Conservation (phyloP, 2,797 vertebrate genomes). For the Loris lydekkerianus region DNA sequence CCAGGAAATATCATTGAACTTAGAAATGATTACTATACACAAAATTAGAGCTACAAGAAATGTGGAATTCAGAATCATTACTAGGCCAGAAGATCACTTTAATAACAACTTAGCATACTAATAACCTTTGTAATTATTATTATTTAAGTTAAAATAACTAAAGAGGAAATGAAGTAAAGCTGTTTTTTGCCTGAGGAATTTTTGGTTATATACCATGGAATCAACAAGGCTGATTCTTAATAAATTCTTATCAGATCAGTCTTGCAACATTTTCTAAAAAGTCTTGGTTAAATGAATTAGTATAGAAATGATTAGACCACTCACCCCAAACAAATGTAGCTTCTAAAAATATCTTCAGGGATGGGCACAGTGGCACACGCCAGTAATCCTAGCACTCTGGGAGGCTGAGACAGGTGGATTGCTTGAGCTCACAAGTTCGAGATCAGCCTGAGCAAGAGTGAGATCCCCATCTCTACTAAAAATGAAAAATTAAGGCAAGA, state of each 20-base stretch:
- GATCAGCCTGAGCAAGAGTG: no score
- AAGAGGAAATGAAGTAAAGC: background rate
- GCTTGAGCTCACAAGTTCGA: no score
- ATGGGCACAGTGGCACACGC: no score
- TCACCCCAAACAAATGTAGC: slow-evolving; percentile 5
- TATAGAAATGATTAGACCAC: slow-evolving; percentile 26
- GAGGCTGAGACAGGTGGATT: no score
- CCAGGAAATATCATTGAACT: slow-evolving; percentile 1
- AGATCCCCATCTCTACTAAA: no score
- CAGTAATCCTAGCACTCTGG: no score
- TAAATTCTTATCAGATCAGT: slow-evolving; percentile 48
- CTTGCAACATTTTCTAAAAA: slow-evolving; percentile 39
- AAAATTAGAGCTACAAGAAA: background rate
- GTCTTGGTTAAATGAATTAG: slow-evolving; percentile 28
- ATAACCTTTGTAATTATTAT: slow-evolving; percentile 31
- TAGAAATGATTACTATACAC: background rate
- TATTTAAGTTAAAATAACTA: slow-evolving; percentile 62
- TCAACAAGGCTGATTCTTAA: slow-evolving; percentile 36
- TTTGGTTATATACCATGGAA: background rate
- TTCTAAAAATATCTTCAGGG: slow-evolving; percentile 39
- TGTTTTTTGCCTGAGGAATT: background rate
- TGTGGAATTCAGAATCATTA: slow-evolving; percentile 29
- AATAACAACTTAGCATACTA: background rate
- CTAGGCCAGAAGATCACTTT: slow-evolving; percentile 38
- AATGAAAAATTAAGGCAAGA: no score